These are phyloP conservation scores for Spea bombifrons DNA, from an alignment of 2,113 vertebrate species.

Conservation along the genomic window DNA sequence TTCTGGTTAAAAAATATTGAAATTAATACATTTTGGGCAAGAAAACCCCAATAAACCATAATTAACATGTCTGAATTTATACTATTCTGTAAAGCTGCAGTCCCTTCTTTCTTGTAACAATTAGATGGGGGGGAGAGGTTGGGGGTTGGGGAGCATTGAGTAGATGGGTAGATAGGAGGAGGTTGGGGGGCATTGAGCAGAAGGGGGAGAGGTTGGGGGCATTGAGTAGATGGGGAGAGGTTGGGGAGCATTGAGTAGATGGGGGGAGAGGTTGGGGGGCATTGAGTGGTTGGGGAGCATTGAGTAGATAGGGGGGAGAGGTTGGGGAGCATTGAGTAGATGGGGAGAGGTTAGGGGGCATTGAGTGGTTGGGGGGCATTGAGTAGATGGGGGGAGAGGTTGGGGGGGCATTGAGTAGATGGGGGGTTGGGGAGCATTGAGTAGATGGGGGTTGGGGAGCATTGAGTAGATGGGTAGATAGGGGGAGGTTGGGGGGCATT, in stretches of 20 bases:
- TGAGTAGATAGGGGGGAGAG: accelerated
- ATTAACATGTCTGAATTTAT: too few species aligned
- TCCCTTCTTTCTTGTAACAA: background rate
- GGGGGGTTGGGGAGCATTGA: background rate
- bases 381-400: too few species aligned
- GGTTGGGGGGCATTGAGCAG: background rate
- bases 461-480: too few species aligned
- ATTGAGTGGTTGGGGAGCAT: too few species aligned
- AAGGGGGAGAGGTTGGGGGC: background rate
- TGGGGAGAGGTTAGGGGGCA: too few species aligned
- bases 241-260: background rate
- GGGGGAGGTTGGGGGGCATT: background rate
- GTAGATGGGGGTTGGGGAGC: accelerated
- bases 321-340: accelerated
- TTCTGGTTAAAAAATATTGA: too few species aligned
- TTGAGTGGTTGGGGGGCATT: too few species aligned
- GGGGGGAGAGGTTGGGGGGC: background rate
- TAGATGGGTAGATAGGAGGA: background rate
- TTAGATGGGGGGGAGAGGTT: accelerated
- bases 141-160: background rate
- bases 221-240: too few species aligned
- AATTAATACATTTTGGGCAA: too few species aligned
- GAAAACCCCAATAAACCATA: too few species aligned
- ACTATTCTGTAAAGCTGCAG: too few species aligned
- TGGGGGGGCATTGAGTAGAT: background rate